Evolutionary conservation across 1,140 invertebrate species (phyloP), one percentile per base, ranked within the genome.

Genomic region (Heliconius hewitsoni): DNA sequence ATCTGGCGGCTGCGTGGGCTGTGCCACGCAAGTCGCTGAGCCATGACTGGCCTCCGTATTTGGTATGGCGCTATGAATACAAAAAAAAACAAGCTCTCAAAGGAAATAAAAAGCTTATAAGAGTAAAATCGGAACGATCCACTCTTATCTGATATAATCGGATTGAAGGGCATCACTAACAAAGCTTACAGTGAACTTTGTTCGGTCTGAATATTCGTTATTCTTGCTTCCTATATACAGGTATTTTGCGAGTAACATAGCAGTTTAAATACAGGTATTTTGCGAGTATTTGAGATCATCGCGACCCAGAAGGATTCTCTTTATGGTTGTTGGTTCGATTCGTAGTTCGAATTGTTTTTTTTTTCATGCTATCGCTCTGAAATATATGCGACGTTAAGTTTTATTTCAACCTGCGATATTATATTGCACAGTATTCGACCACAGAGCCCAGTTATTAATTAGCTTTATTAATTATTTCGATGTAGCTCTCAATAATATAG

Each of bases 101-200:
- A 70, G n/a, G 19, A 19, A 57, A 73, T 57, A 73, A 46, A 76
- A 77, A 77, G 46, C 71, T 55, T 73, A 72, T 46, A 55, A 73
- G 52, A 57, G 34, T 52, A 57, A 55, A 72, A 77, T 37, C 42
- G 72, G 34, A 50, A 42, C 42, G 74, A 76, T 76, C 23, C 74
- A 66, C 74, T 76, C 66, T 46, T 16, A 76, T 76, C 74, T 42
- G n/a, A 46, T 76, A 76, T 70, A 76, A 76, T 75, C 57, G 42
- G 60, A 74, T 74, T 52, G 50, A 74, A 70, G 39, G 73, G 73
- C 60, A 79, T 71, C 73, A 60, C 27, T 79, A 75, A 74, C 73
- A 74, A 74, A 79, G 73, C 73, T 75, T 79, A 70, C 73, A 75
- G 39, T 27, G 78, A 79, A 79, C 57, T 71, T 55, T 74, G 16